These are phyloP conservation scores for Brachymystax lenok DNA, from an alignment of 2,797 vertebrate species.

Conservation along the genomic window DNA sequence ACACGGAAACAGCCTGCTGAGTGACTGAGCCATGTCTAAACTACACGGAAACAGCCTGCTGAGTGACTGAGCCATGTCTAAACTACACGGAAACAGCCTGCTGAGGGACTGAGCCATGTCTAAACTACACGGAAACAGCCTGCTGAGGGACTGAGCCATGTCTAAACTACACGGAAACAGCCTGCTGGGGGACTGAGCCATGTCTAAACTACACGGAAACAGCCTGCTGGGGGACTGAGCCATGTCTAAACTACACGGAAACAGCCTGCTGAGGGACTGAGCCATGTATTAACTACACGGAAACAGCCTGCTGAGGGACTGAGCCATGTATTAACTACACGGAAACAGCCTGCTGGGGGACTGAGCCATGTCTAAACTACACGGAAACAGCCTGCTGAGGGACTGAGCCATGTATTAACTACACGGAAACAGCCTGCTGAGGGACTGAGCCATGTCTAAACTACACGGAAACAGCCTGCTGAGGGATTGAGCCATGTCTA, in stretches of 20 bases:
- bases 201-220: too few relatives aligned
- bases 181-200: constrained; percentile 20
- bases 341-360: too few relatives aligned
- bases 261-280: constrained; percentile 19
- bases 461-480: constrained; percentile 16
- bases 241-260: not conserved
- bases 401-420: not conserved
- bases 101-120: not conserved
- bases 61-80: too few relatives aligned
- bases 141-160: constrained; percentile 24
- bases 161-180: constrained; percentile 11
- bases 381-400: too few relatives aligned
- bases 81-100: too few relatives aligned
- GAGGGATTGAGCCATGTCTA: constrained; percentile 21
- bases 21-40: constrained; percentile 9
- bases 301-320: not conserved
- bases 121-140: not conserved
- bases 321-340: constrained; percentile 1
- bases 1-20: too few relatives aligned
- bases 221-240: too few relatives aligned
- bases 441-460: constrained; percentile 9
- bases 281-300: not conserved
- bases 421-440: constrained; percentile 8
- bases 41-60: too few relatives aligned
- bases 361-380: too few relatives aligned